Conservation (phyloP, 2,797 vertebrate genomes). For the Anniella stebbinsi region DNA sequence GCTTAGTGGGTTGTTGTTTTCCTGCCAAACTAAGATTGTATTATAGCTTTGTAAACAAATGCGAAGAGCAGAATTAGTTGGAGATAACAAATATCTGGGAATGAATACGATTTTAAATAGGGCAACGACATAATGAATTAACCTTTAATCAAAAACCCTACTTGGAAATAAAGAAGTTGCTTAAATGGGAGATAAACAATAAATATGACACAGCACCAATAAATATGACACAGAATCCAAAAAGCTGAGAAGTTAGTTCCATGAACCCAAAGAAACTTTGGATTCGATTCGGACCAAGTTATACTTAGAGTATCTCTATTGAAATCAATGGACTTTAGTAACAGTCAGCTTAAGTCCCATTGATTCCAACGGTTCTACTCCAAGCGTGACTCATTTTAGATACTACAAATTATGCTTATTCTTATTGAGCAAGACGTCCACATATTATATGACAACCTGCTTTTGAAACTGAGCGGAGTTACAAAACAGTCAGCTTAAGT, state of each 20-base stretch:
- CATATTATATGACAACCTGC: neutral
- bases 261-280: neutral
- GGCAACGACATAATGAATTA: neutral
- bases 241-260: neutral
- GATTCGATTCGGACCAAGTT: too few species aligned
- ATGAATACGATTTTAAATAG: neutral
- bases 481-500: too few species aligned
- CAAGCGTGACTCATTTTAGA: too few species aligned
- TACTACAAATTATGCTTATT: neutral
- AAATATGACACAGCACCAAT: neutral
- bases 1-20: neutral
- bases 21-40: neutral
- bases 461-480: neutral
- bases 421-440: neutral
- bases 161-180: neutral
- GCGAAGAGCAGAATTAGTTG: neutral
- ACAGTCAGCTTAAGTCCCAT: too few species aligned
- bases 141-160: neutral
- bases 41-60: constrained; percentile 3
- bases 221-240: neutral
- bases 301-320: too few species aligned
- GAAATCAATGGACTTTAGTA: too few species aligned
- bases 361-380: too few species aligned
- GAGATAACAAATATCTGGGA: neutral
- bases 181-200: neutral